Evolutionary conservation across 2,888 invertebrate genomes (phyloP).

Genomic region (Lasioglossum pauxillum): DNA sequence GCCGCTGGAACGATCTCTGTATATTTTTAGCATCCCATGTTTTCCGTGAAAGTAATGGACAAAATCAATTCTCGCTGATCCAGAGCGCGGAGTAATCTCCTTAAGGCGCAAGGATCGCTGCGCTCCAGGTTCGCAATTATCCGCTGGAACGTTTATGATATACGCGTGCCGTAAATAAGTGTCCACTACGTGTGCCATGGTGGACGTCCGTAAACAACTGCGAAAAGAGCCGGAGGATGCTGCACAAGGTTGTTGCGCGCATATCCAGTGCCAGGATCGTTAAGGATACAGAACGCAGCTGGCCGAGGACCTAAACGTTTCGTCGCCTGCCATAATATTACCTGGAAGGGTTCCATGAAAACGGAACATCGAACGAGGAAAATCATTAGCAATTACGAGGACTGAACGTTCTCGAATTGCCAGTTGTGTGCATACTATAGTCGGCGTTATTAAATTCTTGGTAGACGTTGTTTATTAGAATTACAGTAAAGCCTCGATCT

Average conservation of each 20-base stretch:
- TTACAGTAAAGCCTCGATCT: background rate
- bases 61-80: constrained; percentile 15
- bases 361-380: constrained; percentile 7
- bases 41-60: background rate
- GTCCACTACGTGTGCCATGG: constrained; percentile 29
- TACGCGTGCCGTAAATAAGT: constrained; percentile 24
- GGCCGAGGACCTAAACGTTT: background rate
- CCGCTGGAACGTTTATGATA: constrained; percentile 25
- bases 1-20: background rate
- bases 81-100: background rate
- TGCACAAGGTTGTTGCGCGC: constrained; percentile 7
- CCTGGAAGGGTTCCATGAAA: background rate
- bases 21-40: background rate
- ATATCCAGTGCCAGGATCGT: background rate
- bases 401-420: background rate
- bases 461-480: background rate
- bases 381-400: constrained; percentile 20
- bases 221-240: constrained; percentile 1
- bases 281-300: background rate
- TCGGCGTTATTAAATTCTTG: constrained; percentile 30
- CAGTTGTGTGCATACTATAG: background rate
- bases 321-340: background rate
- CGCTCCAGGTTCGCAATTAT: constrained; percentile 17
- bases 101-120: constrained; percentile 30
- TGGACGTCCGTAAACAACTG: constrained; percentile 34